Evolutionary conservation across 2,888 invertebrate genomes (phyloP).

Genomic region (Alsophila aescularia): DNA sequence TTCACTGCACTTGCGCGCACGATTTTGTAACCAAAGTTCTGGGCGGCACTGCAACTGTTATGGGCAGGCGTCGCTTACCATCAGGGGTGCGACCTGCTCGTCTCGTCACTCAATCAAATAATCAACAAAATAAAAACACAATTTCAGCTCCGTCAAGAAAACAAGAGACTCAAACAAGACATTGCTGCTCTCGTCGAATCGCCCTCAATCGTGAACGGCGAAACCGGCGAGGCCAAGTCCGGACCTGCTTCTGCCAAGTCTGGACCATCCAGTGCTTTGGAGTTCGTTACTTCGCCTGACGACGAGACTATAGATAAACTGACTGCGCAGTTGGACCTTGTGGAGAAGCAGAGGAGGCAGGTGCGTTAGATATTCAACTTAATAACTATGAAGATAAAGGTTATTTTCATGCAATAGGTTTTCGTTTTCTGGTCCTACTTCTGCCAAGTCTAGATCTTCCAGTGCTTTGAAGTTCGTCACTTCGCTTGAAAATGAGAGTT

Average conservation of each 20-base stretch:
- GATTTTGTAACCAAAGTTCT: no score
- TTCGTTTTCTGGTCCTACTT: no score
- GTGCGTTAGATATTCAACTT: constrained; percentile 39
- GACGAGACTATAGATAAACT: constrained; percentile 77
- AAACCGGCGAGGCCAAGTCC: constrained; percentile 44
- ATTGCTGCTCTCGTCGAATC: constrained; percentile 50
- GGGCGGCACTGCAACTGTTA: no score
- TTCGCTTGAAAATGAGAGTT: constrained; percentile 76
- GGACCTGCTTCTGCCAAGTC: constrained; percentile 38
- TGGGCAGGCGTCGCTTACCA: no score
- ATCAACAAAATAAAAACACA: no score
- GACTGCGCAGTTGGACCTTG: constrained; percentile 71
- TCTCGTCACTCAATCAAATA: no score
- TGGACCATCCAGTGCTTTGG: constrained; percentile 65
- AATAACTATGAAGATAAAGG: no score
- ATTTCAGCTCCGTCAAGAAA: constrained; percentile 68
- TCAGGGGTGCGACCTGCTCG: no score
- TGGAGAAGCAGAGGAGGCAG: constrained; percentile 76
- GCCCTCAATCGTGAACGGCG: constrained; percentile 40
- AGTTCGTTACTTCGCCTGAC: constrained; percentile 78
- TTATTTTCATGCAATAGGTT: not conserved
- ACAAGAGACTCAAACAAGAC: constrained; percentile 68
- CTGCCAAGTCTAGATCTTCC: constrained; percentile 54
- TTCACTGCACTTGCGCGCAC: no score
- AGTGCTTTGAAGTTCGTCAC: constrained; percentile 76